Conservation (phyloP, 2,797 vertebrate species). For the Muraenolepis orangiensis region DNA sequence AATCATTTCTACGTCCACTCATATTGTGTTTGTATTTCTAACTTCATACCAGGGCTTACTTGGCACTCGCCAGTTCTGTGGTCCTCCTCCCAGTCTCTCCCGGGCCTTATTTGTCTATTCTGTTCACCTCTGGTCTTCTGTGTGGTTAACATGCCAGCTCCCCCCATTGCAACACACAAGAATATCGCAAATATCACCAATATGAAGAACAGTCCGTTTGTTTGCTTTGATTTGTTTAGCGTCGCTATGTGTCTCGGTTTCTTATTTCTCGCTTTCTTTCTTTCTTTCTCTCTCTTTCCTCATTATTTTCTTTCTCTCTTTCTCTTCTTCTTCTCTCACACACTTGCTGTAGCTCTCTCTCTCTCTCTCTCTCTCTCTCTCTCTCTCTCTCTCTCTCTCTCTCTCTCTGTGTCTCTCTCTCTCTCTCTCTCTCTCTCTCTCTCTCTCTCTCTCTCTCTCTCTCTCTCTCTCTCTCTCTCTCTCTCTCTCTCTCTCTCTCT, state of each 20-base stretch:
- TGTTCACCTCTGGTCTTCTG: not conserved
- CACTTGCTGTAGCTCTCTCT: constrained; percentile 7
- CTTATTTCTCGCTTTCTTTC: not conserved
- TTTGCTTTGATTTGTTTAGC: not conserved
- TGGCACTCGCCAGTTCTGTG: not conserved
- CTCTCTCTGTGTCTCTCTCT: too few relatives aligned
- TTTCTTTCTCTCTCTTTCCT: not conserved
- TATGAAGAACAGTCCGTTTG: not conserved
- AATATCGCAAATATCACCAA: not conserved
- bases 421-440: not conserved
- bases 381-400: constrained; percentile 51
- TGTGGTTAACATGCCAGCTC: not conserved
- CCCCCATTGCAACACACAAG: not conserved
- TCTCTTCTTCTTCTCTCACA: not conserved
- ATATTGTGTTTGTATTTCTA: too few relatives aligned
- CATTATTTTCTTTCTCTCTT: not conserved
- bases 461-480: constrained; percentile 51
- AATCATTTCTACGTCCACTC: too few relatives aligned
- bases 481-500: constrained; percentile 24
- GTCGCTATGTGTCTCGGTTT: not conserved
- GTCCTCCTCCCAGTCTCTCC: not conserved
- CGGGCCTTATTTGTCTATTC: not conserved
- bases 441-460: constrained; percentile 36
- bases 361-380: constrained; percentile 42
- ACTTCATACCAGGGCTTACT: not conserved